A percentile compares a stretch with the other conserved stretches of the same genome.
Conservation (phyloP, 2,113 vertebrate species). For the Micromys minutus region DNA sequence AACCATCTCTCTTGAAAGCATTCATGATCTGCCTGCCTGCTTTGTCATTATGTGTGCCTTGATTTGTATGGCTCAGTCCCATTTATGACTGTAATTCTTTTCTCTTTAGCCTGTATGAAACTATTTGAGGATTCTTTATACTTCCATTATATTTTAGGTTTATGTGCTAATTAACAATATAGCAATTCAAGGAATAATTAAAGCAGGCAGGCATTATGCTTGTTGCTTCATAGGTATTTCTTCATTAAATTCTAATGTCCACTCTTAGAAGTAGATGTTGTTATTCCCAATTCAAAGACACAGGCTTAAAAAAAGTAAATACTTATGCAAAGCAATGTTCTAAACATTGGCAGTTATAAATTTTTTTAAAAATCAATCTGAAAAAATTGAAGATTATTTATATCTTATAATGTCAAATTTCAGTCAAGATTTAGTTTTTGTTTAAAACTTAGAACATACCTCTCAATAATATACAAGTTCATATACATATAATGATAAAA, state of each 20-base stretch:
- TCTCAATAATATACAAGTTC: neutral
- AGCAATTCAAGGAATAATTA: neutral
- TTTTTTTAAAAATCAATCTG: neutral
- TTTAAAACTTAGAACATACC: neutral
- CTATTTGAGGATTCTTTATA: neutral
- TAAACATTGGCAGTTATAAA: neutral
- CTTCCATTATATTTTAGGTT: conserved; percentile 33
- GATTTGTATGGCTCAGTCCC: conserved; percentile 4
- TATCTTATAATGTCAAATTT: neutral
- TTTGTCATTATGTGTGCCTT: neutral
- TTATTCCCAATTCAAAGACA: conserved; percentile 42
- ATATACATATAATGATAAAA: neutral
- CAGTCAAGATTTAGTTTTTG: neutral
- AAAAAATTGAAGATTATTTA: neutral
- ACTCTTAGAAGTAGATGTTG: neutral
- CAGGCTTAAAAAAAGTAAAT: neutral
- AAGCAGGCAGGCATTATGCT: neutral
- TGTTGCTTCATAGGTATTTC: conserved; percentile 32
- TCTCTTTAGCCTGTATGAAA: neutral
- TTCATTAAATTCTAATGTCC: conserved; percentile 11
- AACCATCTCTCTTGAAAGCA: conserved; percentile 4
- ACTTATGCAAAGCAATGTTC: neutral
- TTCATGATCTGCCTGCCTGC: neutral
- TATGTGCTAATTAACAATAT: conserved; percentile 22
- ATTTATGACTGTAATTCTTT: conserved; percentile 36